Base-by-base conservation (phyloP, 2,113 vertebrate species). In the Nibea coibor region DNA sequence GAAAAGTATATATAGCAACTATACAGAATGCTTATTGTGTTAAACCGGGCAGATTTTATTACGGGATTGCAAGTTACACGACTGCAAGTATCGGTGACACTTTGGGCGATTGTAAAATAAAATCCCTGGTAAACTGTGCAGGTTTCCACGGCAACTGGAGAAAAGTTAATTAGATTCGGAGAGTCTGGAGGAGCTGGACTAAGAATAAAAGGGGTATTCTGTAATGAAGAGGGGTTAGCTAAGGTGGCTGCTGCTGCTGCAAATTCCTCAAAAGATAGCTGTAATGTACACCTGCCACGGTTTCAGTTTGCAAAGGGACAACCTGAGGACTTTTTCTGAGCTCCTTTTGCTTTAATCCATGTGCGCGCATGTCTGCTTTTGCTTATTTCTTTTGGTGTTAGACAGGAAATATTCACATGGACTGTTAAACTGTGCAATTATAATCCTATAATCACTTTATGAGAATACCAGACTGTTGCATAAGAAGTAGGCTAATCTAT, bases 371-470 rank as follows among this genome's bases (percentile, higher is more conserved):
- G 14, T 31, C 22, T 48, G 2, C 22, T 56, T n/a, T 42, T 53
- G 5, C 12, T 31, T 8, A 12, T 71, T 59, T 80, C 2, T 45
- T 57, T 51, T 0, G 3, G n/a, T 39, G 8, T 48, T 26, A 51
- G 12, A 5, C 17, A 51, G 10, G 8, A 59, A 20, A 65, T 24
- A 35, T 54, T 43, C 4, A 20, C 51, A 19, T 10, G 5, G 61
- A 19, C 51, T 43, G 47, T 24, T 78, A 9, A 71, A 61, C 76
- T 48, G 67, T 58, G 72, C 35, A 22, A 17, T 24, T 45, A 3
- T 87, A 83, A 88, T 86, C 81, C 64, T 80, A 84, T 91, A 86
- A 90, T 92, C 79, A 54, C 74, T 63, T 78, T 42, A 86, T 63
- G 42, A 67, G 57, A 43, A 72, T 24, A n/a, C 2, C 22, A 73